A percentile compares a stretch with the other conserved stretches of the same genome.
phyloP scores from a whole-genome alignment of 2,113 vertebrate genomes.

The Phylloscopus whistleri region DNA sequence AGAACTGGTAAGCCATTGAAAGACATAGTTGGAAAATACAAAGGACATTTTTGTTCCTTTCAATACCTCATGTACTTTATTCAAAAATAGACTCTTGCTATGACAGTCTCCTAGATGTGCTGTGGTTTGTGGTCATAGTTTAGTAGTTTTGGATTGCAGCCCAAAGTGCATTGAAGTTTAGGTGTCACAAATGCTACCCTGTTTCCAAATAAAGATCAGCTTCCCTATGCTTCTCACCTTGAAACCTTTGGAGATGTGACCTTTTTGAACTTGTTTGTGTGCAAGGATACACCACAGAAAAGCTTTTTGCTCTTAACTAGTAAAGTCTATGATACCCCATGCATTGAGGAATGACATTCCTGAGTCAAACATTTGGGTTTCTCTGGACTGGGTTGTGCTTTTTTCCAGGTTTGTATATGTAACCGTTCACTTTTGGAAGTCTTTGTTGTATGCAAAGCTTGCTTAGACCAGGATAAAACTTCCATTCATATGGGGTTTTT shows the following conservation, averaged over 20 bases:
- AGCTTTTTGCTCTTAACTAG: background rate
- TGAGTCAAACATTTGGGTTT: background rate
- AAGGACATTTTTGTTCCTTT: background rate
- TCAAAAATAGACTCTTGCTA: background rate
- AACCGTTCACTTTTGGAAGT: background rate
- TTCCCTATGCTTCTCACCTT: background rate
- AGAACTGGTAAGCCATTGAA: background rate
- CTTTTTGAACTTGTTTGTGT: background rate
- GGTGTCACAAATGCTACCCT: constrained; percentile 7
- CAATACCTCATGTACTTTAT: background rate
- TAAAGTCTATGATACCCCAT: background rate
- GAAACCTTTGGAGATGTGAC: background rate
- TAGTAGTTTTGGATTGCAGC: constrained; percentile 6
- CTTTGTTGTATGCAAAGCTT: background rate
- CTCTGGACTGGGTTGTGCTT: background rate
- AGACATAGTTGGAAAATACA: background rate
- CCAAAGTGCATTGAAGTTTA: background rate
- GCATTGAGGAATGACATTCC: background rate
- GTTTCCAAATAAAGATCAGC: background rate
- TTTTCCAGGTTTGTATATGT: background rate
- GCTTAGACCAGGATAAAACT: background rate
- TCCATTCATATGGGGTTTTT: background rate
- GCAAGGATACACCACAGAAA: background rate
- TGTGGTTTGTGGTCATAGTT: constrained; percentile 15
- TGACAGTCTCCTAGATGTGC: background rate